A percentile compares a stretch with the other conserved stretches of the same genome.
Conservation (phyloP, 1,140 invertebrate species). For the Drosophila prosaltans region DNA sequence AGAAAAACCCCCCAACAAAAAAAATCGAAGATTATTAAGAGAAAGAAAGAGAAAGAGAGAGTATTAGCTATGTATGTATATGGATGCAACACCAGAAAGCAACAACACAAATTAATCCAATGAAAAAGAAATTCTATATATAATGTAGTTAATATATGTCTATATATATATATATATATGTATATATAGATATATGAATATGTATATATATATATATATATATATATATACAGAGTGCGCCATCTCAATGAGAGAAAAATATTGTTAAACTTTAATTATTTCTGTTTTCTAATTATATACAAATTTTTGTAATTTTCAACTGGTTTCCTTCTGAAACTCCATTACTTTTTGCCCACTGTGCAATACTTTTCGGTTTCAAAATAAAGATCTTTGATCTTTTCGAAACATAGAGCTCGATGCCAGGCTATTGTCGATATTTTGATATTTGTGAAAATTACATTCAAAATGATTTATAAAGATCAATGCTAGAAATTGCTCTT, state of each 20-base stretch:
- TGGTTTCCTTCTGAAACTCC: too few relatives aligned
- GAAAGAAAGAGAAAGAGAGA: slow-evolving; percentile 33
- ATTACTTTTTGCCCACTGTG: too few relatives aligned
- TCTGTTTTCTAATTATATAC: too few relatives aligned
- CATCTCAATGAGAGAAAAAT: not conserved
- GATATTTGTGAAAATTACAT: too few relatives aligned
- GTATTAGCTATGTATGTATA: slow-evolving; percentile 66
- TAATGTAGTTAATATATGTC: slow-evolving; percentile 20
- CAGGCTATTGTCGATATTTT: too few relatives aligned
- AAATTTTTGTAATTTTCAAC: too few relatives aligned
- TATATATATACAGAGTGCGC: not conserved
- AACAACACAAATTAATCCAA: slow-evolving; percentile 26
- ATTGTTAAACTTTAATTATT: not conserved
- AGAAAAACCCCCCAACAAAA: slow-evolving; percentile 23
- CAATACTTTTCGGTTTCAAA: too few relatives aligned
- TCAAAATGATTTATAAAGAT: too few relatives aligned
- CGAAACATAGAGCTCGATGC: too few relatives aligned
- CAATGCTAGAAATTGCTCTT: too few relatives aligned
- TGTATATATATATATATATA: not conserved
- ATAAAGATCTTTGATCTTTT: too few relatives aligned
- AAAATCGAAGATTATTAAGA: not conserved
- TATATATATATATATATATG: not conserved
- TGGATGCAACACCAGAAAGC: slow-evolving; percentile 40
- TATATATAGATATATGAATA: not conserved
- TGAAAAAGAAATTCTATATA: slow-evolving; percentile 32